A percentile compares a stretch with the other conserved stretches of the same genome.
phyloP scores from a whole-genome alignment of 2,113 vertebrate species.

The Meles meles region DNA sequence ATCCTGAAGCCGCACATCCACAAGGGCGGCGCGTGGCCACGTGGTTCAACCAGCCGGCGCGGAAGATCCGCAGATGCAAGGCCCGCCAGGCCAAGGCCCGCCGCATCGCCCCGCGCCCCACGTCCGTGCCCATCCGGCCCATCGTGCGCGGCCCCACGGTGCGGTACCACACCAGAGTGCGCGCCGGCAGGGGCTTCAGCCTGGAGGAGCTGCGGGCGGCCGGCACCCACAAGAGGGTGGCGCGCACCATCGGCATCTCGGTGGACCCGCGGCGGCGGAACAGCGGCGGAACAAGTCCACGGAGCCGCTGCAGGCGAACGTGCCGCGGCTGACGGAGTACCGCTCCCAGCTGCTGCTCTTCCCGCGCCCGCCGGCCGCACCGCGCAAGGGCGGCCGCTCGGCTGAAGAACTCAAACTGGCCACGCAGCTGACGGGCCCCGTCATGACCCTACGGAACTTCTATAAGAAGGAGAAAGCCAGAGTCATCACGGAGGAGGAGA shows the following conservation, averaged over 20 bases:
- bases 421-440: constrained; percentile 90
- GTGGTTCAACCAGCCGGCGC: constrained; percentile 99
- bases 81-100: constrained; percentile 94
- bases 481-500: constrained; percentile 94
- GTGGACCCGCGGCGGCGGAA: constrained; percentile 92
- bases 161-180: constrained; percentile 94
- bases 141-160: constrained; percentile 94
- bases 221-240: constrained; percentile 94
- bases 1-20: constrained; percentile 98
- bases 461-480: constrained; percentile 96
- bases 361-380: constrained; percentile 92
- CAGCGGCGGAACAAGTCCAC: constrained; percentile 96
- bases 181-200: constrained; percentile 94
- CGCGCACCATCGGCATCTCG: constrained; percentile 94
- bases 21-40: constrained; percentile 95
- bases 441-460: constrained; percentile 95
- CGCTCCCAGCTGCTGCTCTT: constrained; percentile 98
- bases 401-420: constrained; percentile 97
- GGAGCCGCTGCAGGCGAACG: constrained; percentile 94
- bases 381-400: constrained; percentile 96
- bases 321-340: constrained; percentile 98
- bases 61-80: constrained; percentile 96
- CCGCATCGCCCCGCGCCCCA: constrained; percentile 91
- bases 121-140: constrained; percentile 91
- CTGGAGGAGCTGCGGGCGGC: constrained; percentile 95